phyloP scores from a whole-genome alignment of 2,797 vertebrate species.

The Ibycter americanus region DNA sequence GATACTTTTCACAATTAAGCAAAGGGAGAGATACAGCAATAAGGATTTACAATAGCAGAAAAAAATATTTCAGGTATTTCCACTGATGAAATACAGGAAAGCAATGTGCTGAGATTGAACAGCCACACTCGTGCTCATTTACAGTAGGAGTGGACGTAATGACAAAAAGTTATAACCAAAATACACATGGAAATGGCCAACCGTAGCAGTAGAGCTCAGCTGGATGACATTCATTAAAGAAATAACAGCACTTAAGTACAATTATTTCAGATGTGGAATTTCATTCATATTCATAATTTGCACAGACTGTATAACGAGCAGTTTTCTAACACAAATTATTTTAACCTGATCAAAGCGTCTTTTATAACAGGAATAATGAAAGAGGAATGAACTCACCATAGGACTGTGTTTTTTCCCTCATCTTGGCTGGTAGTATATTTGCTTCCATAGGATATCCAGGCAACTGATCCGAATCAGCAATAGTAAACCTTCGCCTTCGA shows the following conservation, averaged over 20 bases:
- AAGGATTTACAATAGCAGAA: not conserved
- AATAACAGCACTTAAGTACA: not conserved
- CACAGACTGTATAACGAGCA: not conserved
- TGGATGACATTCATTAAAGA: not conserved
- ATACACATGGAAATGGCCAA: not conserved
- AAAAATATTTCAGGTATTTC: not conserved
- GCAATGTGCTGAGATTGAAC: not conserved
- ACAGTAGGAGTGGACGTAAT: not conserved
- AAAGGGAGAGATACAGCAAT: not conserved
- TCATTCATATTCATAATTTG: constrained; percentile 25
- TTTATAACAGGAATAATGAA: not conserved
- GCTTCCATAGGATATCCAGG: constrained; percentile 71
- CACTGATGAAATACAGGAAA: not conserved
- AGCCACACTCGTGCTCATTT: not conserved
- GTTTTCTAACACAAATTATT: not conserved
- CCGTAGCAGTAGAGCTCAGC: not conserved
- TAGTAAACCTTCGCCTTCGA: constrained; percentile 78
- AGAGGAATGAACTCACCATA: constrained; percentile 74
- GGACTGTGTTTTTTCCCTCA: constrained; percentile 83
- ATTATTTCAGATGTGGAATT: constrained; percentile 51
- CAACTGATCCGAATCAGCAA: constrained; percentile 79
- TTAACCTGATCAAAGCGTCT: not conserved
- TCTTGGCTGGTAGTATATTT: constrained; percentile 78
- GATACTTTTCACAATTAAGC: not conserved
- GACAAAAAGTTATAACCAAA: not conserved